phyloP scores from a whole-genome alignment of 1,140 invertebrate species.

The Lepidostoma basale region DNA sequence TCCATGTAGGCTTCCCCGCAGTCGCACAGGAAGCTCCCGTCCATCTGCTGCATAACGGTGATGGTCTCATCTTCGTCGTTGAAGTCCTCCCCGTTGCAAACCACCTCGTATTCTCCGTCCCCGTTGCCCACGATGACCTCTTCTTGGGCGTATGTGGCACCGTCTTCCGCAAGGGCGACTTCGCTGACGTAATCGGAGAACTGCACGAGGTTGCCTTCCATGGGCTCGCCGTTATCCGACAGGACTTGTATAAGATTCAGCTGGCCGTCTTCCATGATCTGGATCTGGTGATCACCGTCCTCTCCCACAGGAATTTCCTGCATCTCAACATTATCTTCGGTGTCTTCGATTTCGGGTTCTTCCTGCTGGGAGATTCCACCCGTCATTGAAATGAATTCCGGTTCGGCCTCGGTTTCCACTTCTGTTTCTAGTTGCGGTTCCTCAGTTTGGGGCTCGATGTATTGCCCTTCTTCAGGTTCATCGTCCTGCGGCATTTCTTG shows the following conservation, averaged over 20 bases:
- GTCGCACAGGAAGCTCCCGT: slow-evolving; percentile 56
- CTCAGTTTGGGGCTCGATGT: neutral
- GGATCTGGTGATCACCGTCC: neutral
- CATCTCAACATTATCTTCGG: neutral
- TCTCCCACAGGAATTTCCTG: neutral
- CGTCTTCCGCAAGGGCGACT: slow-evolving; percentile 37
- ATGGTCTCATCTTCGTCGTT: slow-evolving; percentile 52
- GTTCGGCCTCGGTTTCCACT: neutral
- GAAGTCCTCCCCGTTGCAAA: slow-evolving; percentile 39
- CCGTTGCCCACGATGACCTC: slow-evolving; percentile 51
- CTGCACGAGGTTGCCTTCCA: slow-evolving; percentile 14
- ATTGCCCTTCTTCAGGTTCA: neutral
- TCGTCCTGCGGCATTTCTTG: neutral
- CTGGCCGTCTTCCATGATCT: neutral
- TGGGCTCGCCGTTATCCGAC: slow-evolving; percentile 17
- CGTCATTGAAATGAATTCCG: neutral
- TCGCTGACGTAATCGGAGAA: slow-evolving; percentile 20
- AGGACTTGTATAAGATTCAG: slow-evolving; percentile 43
- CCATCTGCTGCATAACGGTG: slow-evolving; percentile 55
- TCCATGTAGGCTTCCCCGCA: slow-evolving; percentile 58
- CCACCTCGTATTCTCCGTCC: slow-evolving; percentile 56
- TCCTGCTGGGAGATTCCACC: neutral
- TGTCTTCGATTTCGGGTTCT: neutral
- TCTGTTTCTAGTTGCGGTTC: neutral
- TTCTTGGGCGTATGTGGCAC: slow-evolving; percentile 49